phyloP scores from a whole-genome alignment of 92 coral and sea anemone species.

The Scolanthus callimorphus region DNA sequence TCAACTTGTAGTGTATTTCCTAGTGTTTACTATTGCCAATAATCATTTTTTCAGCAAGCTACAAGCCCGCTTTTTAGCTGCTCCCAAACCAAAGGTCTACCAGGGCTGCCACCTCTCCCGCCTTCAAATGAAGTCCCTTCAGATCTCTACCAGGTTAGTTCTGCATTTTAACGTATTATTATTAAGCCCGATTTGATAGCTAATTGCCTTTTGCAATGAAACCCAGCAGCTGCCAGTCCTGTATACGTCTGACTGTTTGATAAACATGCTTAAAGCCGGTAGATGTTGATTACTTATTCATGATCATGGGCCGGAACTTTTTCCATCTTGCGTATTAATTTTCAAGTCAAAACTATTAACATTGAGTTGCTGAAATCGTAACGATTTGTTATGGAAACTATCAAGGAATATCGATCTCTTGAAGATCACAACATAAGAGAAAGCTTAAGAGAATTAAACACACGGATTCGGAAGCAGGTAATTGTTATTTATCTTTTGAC shows the following conservation, averaged over 20 bases:
- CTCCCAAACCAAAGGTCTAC: constrained; percentile 93
- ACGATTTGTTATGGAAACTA: constrained; percentile 30
- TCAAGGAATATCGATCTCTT: constrained; percentile 22
- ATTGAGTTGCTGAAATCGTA: background rate
- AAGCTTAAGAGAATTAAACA: constrained; percentile 22
- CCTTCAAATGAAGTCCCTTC: constrained; percentile 94
- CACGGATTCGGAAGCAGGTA: constrained; percentile 54
- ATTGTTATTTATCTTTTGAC: background rate
- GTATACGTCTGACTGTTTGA: constrained; percentile 2
- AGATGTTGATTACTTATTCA: constrained; percentile 36
- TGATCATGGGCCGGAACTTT: constrained; percentile 23
- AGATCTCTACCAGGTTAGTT: constrained; percentile 97
- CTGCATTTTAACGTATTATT: too few relatives aligned
- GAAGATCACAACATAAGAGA: constrained; percentile 21
- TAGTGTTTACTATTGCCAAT: too few relatives aligned
- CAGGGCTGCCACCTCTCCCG: constrained; percentile 93
- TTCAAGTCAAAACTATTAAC: background rate
- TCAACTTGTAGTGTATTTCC: too few relatives aligned
- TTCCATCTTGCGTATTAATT: background rate
- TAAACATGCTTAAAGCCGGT: constrained; percentile 1
- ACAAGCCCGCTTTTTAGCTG: constrained; percentile 87
- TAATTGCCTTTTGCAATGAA: background rate
- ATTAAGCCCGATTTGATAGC: too few relatives aligned
- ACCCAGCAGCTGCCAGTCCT: constrained; percentile 42
- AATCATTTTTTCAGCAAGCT: constrained; percentile 49